Evolutionary conservation across 2,888 invertebrate genomes (phyloP).

Genomic region (Criorhina ranunculi): DNA sequence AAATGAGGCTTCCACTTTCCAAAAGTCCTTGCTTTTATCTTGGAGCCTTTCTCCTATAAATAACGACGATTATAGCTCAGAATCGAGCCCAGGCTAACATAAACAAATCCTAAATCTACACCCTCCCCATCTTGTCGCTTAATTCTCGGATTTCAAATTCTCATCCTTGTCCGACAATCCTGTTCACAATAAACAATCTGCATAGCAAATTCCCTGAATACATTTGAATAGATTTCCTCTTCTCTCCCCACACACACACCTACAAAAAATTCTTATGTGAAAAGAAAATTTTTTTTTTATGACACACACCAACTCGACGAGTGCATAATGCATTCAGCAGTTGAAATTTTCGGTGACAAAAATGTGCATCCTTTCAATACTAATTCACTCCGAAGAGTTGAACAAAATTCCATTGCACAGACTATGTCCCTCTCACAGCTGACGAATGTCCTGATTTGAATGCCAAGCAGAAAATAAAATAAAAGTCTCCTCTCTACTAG

Average conservation of each 20-base stretch:
- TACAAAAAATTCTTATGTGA: conserved; percentile 13
- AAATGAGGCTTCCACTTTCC: no score
- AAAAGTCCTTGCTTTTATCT: no score
- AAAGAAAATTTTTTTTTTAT: neutral
- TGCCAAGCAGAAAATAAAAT: conserved; percentile 43
- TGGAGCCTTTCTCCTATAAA: no score
- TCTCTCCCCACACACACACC: neutral
- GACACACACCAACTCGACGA: conserved; percentile 4
- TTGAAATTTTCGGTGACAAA: conserved; percentile 2
- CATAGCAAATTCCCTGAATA: conserved; percentile 17
- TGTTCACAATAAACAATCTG: neutral
- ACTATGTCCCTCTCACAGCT: conserved; percentile 27
- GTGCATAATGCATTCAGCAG: conserved; percentile 56
- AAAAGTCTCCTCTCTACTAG: neutral
- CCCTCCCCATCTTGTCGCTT: no score
- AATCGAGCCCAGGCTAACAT: no score
- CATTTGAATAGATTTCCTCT: conserved; percentile 40
- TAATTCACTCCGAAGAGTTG: conserved; percentile 60
- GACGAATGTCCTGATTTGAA: conserved; percentile 67
- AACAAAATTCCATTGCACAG: conserved; percentile 48
- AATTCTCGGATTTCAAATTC: neutral
- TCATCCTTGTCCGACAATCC: neutral
- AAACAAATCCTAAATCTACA: no score
- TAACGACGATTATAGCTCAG: no score
- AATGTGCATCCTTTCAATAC: conserved; percentile 52